These are phyloP conservation scores for Caenorhabditis briggsae DNA, from an alignment of 1,140 invertebrate species.

Conservation along the genomic window DNA sequence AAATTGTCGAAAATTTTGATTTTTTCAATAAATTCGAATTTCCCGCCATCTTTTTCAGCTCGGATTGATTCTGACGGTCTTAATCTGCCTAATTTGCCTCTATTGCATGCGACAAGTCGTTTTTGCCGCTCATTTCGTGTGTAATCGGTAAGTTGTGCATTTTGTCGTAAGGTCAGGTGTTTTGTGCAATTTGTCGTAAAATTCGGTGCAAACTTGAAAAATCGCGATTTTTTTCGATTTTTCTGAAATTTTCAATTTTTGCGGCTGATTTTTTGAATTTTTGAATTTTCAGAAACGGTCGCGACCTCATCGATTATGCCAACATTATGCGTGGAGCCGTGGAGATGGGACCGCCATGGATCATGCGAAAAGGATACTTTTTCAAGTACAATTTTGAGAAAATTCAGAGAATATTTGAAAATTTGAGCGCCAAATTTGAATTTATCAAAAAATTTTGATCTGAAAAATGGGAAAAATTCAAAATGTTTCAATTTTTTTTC, in stretches of 20 bases:
- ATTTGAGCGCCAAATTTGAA: background rate
- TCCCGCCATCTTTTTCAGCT: conserved; percentile 64
- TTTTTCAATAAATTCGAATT: conserved; percentile 19
- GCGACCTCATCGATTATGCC: conserved; percentile 74
- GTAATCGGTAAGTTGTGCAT: conserved; percentile 59
- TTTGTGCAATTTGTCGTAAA: conserved; percentile 8
- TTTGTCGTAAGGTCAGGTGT: background rate
- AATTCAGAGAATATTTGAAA: background rate
- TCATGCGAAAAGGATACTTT: conserved; percentile 71
- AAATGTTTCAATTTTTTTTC: too few relatives aligned
- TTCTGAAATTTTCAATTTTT: background rate
- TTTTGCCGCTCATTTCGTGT: conserved; percentile 71
- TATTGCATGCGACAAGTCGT: conserved; percentile 75
- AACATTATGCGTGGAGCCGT: conserved; percentile 75
- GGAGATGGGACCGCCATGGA: conserved; percentile 74
- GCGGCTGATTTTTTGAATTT: background rate
- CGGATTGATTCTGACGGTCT: conserved; percentile 72
- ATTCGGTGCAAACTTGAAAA: background rate
- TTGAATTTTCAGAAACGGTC: conserved; percentile 71
- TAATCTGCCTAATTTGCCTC: conserved; percentile 74
- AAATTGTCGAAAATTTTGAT: background rate
- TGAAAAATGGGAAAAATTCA: background rate
- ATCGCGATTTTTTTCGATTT: too few relatives aligned
- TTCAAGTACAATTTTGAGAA: conserved; percentile 66
- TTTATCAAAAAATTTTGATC: background rate